Base-by-base conservation (phyloP, 1,140 invertebrate genomes). In the Zaprionus gabonicus region DNA sequence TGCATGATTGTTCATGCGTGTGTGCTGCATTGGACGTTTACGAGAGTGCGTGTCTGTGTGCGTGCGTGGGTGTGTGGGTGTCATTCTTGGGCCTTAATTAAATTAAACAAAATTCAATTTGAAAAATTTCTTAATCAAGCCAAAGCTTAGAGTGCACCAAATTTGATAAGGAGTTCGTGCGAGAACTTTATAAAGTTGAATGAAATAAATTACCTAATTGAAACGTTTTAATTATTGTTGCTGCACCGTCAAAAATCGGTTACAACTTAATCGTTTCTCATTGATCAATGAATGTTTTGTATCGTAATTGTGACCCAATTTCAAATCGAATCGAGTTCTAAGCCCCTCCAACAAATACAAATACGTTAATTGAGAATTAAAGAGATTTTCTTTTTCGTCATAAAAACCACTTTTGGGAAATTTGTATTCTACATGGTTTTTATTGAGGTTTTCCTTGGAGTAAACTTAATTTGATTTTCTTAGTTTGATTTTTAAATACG, bases 61-160 rank as follows among this genome's bases (percentile, higher is more conserved):
- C 13, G 23, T 13, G 51, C 27, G 20, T 38, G 57, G 60, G 34
- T 15, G 55, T 60, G 64, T 71, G 72, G 72, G 58, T 75, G 67
- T 71, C 34, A 59, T 58, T 70, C 72, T 75, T 64, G 65, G 62
- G 60, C 62, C 59, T 71, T 76, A 76, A 76, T 76, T 76, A 60
- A 76, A 76, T 76, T 76, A 76, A 76, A 76, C 44, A 60, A 71
- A 65, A 76, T 58, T 71, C 28, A 59, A 76, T 60, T 76, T 25
- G 15, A 64, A 51, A 46, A 62, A 56, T 56, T 25, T 63, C 41
- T 44, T 68, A 71, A 76, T 69, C 72, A 44, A 63, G 72, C 51
- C n/a, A 51, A 41, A 71, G 53, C 67, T 71, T 59, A 71, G 64
- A 64, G 59, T 58, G 59, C 72, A 66, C 4, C 27, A 51, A 46